Base-by-base conservation (phyloP, 2,888 invertebrate species). In the Orthosia gothica region DNA sequence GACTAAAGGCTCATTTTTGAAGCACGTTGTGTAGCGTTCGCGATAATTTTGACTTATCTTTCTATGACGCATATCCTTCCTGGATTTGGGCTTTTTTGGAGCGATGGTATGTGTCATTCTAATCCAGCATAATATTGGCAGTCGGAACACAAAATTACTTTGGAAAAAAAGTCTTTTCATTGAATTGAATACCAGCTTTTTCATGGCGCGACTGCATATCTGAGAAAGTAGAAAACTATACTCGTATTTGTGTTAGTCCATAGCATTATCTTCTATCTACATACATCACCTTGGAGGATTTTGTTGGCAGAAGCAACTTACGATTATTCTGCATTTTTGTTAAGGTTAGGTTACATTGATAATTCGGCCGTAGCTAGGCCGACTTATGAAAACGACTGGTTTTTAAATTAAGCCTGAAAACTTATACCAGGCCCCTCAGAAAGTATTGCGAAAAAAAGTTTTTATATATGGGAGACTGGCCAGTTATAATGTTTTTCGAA, bases 41-140 rank as follows among this genome's bases (percentile, higher is more conserved):
- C 23, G 59, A 52, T 61, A 77, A 68, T 54, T 61, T 65, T 7
- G 20, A 20, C 50, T 73, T 74, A 69, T 81, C 82, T 18, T 13
- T 13, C 16, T 0, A 50, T 82, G 82, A 82, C 65, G 45, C 78
- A 82, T 63, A 3, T 64, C 59, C 61, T 67, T 26, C 23, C 50
- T 45, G 26, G 18, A 20, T 77, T 52, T 12, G 18, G 59, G 40
- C 7, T 18, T 45, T 52, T 70, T 40, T 15, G n/a, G 16, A 70
- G 15, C 15, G 45, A 13, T 32, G 2, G 4, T 23, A 49, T 57
- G 66, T 32, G 45, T 58, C 15, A 68, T 50, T 20, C 18, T 26
- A n/a, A 23, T n/a, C 26, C 20, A 20, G 40, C 15, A 45, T 26
- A 26, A 45, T 45, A 26, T 50, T 15, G 15, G 16, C 49, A 63